Percentiles rank a stretch among this genome's conserved stretches.
phyloP scores from a whole-genome alignment of 2,113 vertebrate genomes.

The Psilopogon haemacephalus region DNA sequence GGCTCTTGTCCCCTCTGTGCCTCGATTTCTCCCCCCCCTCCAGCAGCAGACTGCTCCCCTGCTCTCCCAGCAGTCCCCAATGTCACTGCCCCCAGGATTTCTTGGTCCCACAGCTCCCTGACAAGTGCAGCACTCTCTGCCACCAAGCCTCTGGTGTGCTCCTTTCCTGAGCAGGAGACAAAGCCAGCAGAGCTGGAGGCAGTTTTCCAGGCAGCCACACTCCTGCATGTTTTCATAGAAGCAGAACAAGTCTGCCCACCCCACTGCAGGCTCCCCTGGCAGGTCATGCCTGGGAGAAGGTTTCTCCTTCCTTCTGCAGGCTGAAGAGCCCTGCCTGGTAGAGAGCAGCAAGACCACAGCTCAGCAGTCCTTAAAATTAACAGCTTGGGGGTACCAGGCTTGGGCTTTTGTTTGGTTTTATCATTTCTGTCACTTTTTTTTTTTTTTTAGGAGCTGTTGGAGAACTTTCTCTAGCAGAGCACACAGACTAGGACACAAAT shows the following conservation, averaged over 20 bases:
- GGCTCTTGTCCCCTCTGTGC: not conserved
- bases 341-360: not conserved
- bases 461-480: not conserved
- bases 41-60: not conserved
- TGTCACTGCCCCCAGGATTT: not conserved
- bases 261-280: not conserved
- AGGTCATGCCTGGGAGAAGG: not conserved
- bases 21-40: not conserved
- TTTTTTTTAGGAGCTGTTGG: not conserved
- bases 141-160: not conserved
- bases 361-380: not conserved
- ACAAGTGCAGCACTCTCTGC: accelerated
- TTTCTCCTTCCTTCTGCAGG: not conserved
- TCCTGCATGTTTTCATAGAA: not conserved
- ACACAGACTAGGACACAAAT: not conserved
- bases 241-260: not conserved
- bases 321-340: not conserved
- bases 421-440: not conserved
- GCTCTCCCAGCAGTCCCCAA: not conserved
- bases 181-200: not conserved
- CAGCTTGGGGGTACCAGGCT: not conserved
- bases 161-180: not conserved
- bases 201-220: not conserved
- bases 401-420: not conserved
- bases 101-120: accelerated